A percentile compares a stretch with the other conserved stretches of the same genome.
Conservation (phyloP, 2,888 invertebrate genomes). For the Cheilosia vulpina region DNA sequence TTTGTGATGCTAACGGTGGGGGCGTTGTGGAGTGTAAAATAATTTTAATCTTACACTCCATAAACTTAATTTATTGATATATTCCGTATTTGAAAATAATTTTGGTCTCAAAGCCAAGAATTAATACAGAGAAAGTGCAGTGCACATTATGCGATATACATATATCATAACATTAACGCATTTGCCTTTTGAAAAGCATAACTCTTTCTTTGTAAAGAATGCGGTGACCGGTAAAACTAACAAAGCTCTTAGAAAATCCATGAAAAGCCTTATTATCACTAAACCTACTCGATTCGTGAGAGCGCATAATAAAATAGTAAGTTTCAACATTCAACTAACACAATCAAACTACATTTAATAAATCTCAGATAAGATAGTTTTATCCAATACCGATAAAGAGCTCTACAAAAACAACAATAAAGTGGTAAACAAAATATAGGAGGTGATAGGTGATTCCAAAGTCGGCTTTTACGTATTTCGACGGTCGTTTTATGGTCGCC, state of each 20-base stretch:
- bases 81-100: no score
- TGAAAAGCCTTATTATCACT: neutral
- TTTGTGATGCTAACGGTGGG: no score
- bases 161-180: no score
- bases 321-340: slow-evolving; percentile 13
- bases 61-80: no score
- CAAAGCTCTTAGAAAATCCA: slow-evolving; percentile 2
- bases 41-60: no score
- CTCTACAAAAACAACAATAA: neutral
- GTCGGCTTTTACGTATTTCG: neutral
- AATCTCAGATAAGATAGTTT: slow-evolving; percentile 37
- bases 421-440: slow-evolving; percentile 31
- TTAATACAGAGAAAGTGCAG: no score
- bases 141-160: no score
- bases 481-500: neutral
- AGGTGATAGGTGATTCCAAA: neutral
- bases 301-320: neutral
- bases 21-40: no score
- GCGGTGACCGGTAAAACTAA: no score
- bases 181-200: no score
- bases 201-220: no score
- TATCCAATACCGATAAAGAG: slow-evolving; percentile 16
- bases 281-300: neutral
- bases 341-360: neutral
- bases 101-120: no score